These are phyloP conservation scores for Parelbella ahira DNA, from an alignment of 2,888 invertebrate species.

Conservation along the genomic window DNA sequence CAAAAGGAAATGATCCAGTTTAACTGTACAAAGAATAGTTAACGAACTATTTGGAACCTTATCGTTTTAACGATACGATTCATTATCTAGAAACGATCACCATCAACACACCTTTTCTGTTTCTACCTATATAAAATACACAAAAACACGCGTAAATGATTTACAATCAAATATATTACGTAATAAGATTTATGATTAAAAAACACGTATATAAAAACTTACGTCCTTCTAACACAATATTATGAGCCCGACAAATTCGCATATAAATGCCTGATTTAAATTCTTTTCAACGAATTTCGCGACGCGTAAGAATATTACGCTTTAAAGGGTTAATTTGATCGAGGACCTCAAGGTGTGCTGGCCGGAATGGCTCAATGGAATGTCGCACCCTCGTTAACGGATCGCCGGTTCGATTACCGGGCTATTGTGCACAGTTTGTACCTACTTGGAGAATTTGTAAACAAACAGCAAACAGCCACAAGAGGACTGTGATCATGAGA, in stretches of 20 bases:
- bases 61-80: slow-evolving; percentile 3
- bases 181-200: background rate
- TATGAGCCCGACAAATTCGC: too few relatives aligned
- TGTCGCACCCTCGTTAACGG: slow-evolving; percentile 17
- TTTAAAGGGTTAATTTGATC: slow-evolving; percentile 17
- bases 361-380: background rate
- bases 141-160: background rate
- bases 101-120: too few relatives aligned
- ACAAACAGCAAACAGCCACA: too few relatives aligned
- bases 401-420: slow-evolving; percentile 22
- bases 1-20: slow-evolving; percentile 54
- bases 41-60: slow-evolving; percentile 5
- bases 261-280: slow-evolving; percentile 16
- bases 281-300: slow-evolving; percentile 19
- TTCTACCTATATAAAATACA: background rate
- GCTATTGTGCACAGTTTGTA: slow-evolving; percentile 14
- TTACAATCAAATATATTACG: background rate
- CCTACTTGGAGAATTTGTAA: too few relatives aligned
- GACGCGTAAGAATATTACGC: slow-evolving; percentile 13
- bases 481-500: too few relatives aligned
- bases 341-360: slow-evolving; percentile 17
- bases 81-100: background rate
- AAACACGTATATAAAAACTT: too few relatives aligned
- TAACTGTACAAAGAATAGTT: slow-evolving; percentile 13
- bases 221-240: too few relatives aligned